These are phyloP conservation scores for Nasonia oneida DNA, from an alignment of 2,888 invertebrate species.

Conservation along the genomic window DNA sequence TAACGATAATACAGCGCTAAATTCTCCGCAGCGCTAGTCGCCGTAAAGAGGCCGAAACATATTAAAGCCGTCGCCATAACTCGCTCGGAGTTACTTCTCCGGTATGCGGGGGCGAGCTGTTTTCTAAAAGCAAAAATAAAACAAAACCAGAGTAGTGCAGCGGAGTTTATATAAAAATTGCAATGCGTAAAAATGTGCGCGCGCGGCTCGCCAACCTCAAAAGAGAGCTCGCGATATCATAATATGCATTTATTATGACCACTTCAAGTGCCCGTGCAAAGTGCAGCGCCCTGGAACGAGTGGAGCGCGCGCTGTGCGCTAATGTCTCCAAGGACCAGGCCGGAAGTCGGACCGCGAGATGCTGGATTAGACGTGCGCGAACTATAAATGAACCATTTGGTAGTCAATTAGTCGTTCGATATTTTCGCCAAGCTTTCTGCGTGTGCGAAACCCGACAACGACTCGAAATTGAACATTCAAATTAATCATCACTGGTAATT, in stretches of 20 bases:
- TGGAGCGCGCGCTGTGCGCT: neutral
- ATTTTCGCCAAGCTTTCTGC: too few species aligned
- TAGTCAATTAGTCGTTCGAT: conserved; percentile 22
- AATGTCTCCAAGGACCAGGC: conserved; percentile 51
- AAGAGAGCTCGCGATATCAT: conserved; percentile 57
- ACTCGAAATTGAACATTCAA: neutral
- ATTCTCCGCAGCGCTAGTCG: neutral
- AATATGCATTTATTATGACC: conserved; percentile 70
- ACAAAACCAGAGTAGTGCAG: neutral
- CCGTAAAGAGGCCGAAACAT: neutral
- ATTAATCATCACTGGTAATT: neutral
- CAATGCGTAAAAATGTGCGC: neutral
- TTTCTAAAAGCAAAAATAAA: conserved; percentile 21
- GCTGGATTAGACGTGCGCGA: neutral
- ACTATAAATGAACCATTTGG: conserved; percentile 22
- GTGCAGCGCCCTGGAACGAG: conserved; percentile 45
- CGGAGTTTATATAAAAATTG: neutral
- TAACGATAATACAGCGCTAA: conserved; percentile 11
- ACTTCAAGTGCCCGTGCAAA: conserved; percentile 65
- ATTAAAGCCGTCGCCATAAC: neutral
- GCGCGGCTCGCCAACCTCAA: neutral
- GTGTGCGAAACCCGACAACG: too few species aligned
- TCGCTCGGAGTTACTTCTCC: neutral
- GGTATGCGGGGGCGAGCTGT: neutral
- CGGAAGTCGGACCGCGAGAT: neutral